Conservation (phyloP, 2,888 invertebrate genomes). For the Nephrotoma flavescens region DNA sequence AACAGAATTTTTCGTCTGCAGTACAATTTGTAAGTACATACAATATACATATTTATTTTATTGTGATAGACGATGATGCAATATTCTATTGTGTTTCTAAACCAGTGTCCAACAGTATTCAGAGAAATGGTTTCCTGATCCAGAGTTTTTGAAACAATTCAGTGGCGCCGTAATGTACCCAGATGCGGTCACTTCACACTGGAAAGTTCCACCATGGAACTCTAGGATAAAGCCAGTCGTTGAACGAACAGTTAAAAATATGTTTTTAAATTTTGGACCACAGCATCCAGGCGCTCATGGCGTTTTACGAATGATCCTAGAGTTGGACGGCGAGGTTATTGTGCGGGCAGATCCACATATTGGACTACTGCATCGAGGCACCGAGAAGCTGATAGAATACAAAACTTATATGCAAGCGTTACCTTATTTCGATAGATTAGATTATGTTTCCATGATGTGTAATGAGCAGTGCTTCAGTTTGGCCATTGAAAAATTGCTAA, state of each 20-base stretch:
- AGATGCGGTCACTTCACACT: conserved; percentile 28
- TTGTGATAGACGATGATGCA: not conserved
- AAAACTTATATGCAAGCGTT: conserved; percentile 74
- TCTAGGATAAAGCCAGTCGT: conserved; percentile 27
- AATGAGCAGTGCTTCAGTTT: conserved; percentile 67
- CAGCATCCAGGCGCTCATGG: conserved; percentile 88
- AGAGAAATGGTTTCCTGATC: conserved; percentile 50
- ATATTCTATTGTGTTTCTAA: not conserved
- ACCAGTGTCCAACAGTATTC: not conserved
- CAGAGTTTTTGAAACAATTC: conserved; percentile 40
- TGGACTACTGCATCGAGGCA: conserved; percentile 74
- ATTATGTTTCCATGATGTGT: conserved; percentile 72
- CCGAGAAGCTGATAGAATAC: conserved; percentile 80
- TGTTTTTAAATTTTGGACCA: conserved; percentile 73
- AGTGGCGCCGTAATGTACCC: conserved; percentile 42
- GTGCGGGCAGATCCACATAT: conserved; percentile 69
- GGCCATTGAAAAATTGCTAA: conserved; percentile 70
- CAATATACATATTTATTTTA: not conserved
- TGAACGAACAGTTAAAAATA: conserved; percentile 47
- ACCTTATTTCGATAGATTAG: conserved; percentile 77
- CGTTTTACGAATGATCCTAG: conserved; percentile 62
- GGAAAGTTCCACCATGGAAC: conserved; percentile 24
- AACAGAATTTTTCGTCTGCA: not conserved
- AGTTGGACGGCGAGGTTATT: conserved; percentile 71
- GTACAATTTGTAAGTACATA: not conserved